Percentiles rank a stretch among this genome's conserved stretches.
Evolutionary conservation across 2,888 invertebrate genomes (phyloP).

Genomic region (Tuberolachnus salignus): DNA sequence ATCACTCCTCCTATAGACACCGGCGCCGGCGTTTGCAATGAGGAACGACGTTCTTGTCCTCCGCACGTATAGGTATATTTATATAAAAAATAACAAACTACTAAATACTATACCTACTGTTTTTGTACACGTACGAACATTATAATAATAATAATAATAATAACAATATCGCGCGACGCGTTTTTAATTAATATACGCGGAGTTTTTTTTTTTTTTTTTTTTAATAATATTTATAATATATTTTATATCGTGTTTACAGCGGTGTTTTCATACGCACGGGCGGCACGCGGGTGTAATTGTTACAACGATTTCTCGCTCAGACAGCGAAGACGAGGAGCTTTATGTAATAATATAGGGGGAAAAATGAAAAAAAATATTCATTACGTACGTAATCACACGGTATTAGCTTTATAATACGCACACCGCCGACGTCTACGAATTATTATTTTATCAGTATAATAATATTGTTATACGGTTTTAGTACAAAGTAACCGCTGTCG

Average conservation of each 20-base stretch:
- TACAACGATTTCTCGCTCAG: conserved; percentile 37
- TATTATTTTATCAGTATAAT: neutral
- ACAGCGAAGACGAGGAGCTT: neutral
- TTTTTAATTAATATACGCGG: conserved; percentile 33
- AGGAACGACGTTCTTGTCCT: conserved; percentile 7
- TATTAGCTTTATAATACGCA: conserved; percentile 1
- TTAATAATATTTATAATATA: conserved; percentile 31
- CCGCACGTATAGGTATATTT: neutral
- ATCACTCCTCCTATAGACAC: neutral
- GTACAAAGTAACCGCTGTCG: neutral
- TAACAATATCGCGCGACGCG: neutral
- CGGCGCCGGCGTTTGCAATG: neutral
- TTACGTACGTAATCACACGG: conserved; percentile 13
- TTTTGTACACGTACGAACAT: neutral
- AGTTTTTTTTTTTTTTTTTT: too few relatives aligned
- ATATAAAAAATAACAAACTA: conserved; percentile 3
- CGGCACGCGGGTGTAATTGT: conserved; percentile 18
- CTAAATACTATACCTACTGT: neutral
- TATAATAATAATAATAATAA: too few relatives aligned
- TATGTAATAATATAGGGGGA: neutral
- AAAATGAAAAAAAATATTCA: conserved; percentile 23
- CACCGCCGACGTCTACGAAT: conserved; percentile 9
- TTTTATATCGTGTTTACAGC: conserved; percentile 46
- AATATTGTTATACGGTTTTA: neutral
- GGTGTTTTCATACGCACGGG: neutral